Evolutionary conservation across 2,888 invertebrate species (phyloP), one percentile per base, ranked within the genome.

Genomic region (Hypomecis atomaria): DNA sequence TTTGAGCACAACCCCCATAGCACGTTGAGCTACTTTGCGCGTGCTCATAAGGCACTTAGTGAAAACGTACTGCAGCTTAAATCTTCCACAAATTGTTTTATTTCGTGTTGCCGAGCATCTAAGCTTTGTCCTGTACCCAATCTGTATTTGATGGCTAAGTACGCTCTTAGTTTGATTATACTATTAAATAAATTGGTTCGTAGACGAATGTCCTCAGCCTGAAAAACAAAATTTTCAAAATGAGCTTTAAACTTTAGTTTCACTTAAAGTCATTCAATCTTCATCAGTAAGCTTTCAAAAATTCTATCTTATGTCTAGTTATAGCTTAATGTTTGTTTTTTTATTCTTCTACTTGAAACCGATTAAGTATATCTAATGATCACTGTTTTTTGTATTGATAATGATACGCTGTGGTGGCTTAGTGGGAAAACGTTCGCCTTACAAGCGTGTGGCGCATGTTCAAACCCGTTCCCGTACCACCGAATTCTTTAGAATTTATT

Each of bases 41-140:
- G 23, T 23, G 23, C 23, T 23, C 23, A 23, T 23, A 23, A 23
- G 23, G 57, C 65, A 57, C 66, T 23, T 52, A 62, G 62, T 65
- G 71, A 68, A 66, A 79, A 75, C 73, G 74, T 70, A 77, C 78
- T 82, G 79, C 78, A 78, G 72, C 76, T 79, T 78, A 84, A 82
- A 85, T 82, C 81, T 81, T 76, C 73, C 78, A 83, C 78, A 82
- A 84, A 82, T 75, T 73, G 79, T 82, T 83, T 82, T 83, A 81
- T 83, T 73, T 81, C 65, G 67, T 65, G 50, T 66, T 52, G 40
- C 40, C 33, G 34, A 57, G 57, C 57, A 59, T 62, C 58, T 56
- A 56, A 44, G 45, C 45, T 37, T 56, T 59, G 62, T 59, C 49
- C 49, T 36, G 10, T 38, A 53, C 36, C 23, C 3, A 23, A 23